Evolutionary conservation across 1,140 invertebrate species (phyloP).

Genomic region (Chlorops oryzae): DNA sequence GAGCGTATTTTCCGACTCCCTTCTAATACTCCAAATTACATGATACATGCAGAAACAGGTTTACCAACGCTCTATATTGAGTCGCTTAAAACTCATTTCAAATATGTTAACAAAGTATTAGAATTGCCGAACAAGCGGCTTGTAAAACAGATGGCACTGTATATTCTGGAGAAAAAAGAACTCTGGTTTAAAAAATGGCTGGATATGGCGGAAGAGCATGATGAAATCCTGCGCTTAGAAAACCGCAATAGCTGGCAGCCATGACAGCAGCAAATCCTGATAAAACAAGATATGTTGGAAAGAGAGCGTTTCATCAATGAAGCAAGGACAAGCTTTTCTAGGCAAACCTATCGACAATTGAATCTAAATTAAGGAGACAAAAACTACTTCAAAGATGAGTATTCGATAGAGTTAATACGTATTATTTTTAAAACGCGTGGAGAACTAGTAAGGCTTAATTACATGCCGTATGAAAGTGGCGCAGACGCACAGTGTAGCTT

Average conservation of each 20-base stretch:
- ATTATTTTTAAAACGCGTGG: neutral
- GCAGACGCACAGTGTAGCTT: neutral
- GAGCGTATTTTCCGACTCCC: neutral
- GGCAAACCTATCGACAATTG: neutral
- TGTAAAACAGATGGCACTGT: neutral
- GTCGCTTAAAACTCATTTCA: neutral
- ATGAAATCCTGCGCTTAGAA: too few relatives aligned
- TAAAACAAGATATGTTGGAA: too few relatives aligned
- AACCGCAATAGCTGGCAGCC: neutral
- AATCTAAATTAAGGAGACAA: neutral
- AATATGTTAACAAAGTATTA: neutral
- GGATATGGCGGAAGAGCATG: neutral
- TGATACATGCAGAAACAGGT: neutral
- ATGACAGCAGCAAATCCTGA: neutral
- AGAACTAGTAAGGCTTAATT: neutral
- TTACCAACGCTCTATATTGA: neutral
- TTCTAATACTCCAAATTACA: neutral
- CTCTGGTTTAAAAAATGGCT: neutral
- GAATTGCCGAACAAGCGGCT: neutral
- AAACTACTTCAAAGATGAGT: neutral
- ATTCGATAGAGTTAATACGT: neutral
- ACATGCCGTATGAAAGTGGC: neutral
- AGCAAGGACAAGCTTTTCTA: neutral
- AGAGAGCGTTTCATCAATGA: too few relatives aligned
- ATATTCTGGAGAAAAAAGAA: neutral